Evolutionary conservation across 2,113 vertebrate genomes (phyloP).

Genomic region (Rousettus leschenaultii): DNA sequence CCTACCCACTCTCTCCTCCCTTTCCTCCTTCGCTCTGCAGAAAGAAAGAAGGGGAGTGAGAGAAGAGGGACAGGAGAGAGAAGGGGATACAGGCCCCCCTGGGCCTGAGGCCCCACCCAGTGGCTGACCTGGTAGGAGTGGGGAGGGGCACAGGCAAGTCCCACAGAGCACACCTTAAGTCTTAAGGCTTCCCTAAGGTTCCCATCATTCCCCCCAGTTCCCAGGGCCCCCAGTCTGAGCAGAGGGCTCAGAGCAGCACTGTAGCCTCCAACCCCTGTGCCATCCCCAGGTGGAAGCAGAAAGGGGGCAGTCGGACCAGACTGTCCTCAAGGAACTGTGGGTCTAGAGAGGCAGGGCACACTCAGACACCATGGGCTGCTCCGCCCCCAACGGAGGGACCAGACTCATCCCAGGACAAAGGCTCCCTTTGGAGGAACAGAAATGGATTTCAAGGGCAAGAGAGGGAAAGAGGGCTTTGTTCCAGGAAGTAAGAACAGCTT

Average conservation of each 20-base stretch:
- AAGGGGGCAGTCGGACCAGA: background rate
- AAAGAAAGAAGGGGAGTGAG: background rate
- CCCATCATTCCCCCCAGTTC: background rate
- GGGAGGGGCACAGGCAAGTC: background rate
- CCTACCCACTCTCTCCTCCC: background rate
- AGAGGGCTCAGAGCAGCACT: background rate
- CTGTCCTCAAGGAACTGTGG: background rate
- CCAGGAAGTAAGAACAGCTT: background rate
- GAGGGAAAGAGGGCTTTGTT: background rate
- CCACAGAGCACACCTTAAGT: background rate
- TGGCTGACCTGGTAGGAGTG: background rate
- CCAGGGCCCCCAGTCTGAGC: background rate
- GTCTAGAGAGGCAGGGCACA: background rate
- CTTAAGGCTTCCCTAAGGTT: background rate
- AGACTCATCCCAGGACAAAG: background rate
- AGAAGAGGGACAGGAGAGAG: background rate
- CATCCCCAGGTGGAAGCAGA: accelerated
- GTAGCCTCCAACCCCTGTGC: background rate
- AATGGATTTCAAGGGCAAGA: background rate
- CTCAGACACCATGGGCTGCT: background rate
- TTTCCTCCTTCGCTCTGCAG: no score
- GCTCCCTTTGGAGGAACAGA: background rate
- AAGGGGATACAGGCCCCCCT: accelerated
- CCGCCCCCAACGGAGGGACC: background rate
- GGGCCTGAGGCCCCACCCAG: background rate